These are phyloP conservation scores for Drosophila kanapiae DNA, from an alignment of 1,140 invertebrate species.

Conservation along the genomic window DNA sequence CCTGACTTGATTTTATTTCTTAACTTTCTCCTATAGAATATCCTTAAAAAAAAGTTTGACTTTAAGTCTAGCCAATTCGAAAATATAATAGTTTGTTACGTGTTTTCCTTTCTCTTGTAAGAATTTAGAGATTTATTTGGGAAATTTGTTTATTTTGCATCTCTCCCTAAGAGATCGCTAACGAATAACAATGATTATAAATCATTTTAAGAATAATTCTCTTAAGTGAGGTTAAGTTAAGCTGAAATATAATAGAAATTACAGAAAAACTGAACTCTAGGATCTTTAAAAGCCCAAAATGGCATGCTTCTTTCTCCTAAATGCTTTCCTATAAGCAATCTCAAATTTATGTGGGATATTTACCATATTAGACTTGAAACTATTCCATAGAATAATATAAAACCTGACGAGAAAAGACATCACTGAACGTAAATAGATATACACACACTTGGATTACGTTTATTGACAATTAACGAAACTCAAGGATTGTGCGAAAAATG, in stretches of 20 bases:
- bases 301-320: too few species aligned
- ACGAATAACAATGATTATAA: too few species aligned
- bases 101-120: too few species aligned
- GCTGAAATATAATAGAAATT: neutral
- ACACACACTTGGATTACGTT: slow-evolving; percentile 34
- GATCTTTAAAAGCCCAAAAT: too few species aligned
- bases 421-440: slow-evolving; percentile 11
- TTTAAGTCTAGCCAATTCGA: too few species aligned
- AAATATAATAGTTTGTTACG: too few species aligned
- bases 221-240: neutral
- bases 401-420: neutral
- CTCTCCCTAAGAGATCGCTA: too few species aligned
- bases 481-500: slow-evolving; percentile 35
- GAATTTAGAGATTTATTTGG: too few species aligned
- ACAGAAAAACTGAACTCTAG: neutral
- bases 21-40: too few species aligned
- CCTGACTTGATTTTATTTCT: neutral
- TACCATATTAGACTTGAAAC: neutral
- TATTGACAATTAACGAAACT: slow-evolving; percentile 55
- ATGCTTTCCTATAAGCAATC: too few species aligned
- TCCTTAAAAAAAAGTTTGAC: too few species aligned
- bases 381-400: neutral
- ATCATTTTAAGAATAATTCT: neutral
- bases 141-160: too few species aligned
- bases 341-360: neutral